phyloP scores from a whole-genome alignment of 2,113 vertebrate genomes.

The Pipa parva region DNA sequence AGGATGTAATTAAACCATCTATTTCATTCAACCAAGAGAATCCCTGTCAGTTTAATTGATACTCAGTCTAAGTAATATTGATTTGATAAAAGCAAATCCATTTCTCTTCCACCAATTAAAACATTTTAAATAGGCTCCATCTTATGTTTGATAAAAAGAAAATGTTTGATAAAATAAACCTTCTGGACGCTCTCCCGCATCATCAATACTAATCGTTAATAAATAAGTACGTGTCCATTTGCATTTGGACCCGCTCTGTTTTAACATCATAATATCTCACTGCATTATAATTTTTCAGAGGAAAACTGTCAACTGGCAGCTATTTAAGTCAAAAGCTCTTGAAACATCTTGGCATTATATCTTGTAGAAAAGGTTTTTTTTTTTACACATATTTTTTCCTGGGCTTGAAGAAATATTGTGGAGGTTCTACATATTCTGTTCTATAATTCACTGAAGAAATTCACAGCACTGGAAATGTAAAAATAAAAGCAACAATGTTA shows the following conservation, averaged over 20 bases:
- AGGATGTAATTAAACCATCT: slow-evolving; percentile 64
- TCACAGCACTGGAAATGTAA: too few relatives aligned
- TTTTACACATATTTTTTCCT: too few relatives aligned
- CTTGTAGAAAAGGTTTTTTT: too few relatives aligned
- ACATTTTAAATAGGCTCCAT: slow-evolving; percentile 59
- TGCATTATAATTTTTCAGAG: slow-evolving; percentile 41
- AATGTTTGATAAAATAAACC: too few relatives aligned
- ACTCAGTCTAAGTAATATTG: slow-evolving; percentile 66
- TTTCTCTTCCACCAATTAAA: slow-evolving; percentile 67
- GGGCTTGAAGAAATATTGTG: too few relatives aligned
- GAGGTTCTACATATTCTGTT: too few relatives aligned
- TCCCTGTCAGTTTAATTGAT: slow-evolving; percentile 66
- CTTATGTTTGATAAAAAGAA: slow-evolving; percentile 53
- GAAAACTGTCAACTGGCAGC: slow-evolving; percentile 40
- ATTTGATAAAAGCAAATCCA: slow-evolving; percentile 71
- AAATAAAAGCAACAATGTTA: too few relatives aligned
- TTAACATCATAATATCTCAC: slow-evolving; percentile 48
- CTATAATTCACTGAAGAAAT: too few relatives aligned
- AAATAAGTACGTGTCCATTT: slow-evolving; percentile 59
- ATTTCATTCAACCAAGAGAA: slow-evolving; percentile 54
- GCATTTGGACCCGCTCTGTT: slow-evolving; percentile 46
- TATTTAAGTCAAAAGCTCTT: slow-evolving; percentile 29
- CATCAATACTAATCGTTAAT: slow-evolving; percentile 56
- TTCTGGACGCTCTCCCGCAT: slow-evolving; percentile 46
- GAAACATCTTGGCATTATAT: slow-evolving; percentile 9